phyloP scores from a whole-genome alignment of 2,888 invertebrate species.

The Pimpla rufipes region DNA sequence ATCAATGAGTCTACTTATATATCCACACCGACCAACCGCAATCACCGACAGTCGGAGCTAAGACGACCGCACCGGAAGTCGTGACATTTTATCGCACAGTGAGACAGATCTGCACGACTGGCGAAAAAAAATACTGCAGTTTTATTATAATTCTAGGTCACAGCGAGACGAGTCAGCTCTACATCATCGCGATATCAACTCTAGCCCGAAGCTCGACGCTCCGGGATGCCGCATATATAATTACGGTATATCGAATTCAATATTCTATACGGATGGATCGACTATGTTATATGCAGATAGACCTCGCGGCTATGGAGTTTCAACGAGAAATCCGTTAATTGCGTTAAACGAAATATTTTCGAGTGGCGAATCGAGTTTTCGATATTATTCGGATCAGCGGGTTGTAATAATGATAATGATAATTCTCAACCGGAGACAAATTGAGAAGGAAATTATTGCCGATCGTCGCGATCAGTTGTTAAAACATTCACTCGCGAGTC shows the following conservation, averaged over 20 bases:
- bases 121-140: background rate
- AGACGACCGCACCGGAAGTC: background rate
- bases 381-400: no score
- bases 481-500: no score
- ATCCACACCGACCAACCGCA: no score
- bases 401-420: no score
- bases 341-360: background rate
- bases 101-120: background rate
- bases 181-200: background rate
- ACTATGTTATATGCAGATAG: background rate
- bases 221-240: background rate
- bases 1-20: no score
- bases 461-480: no score
- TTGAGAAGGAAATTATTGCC: no score
- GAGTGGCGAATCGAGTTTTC: no score
- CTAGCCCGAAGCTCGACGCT: background rate
- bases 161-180: background rate
- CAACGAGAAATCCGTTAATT: constrained; percentile 14
- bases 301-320: background rate
- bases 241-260: background rate
- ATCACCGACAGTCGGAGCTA: no score
- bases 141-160: constrained; percentile 26
- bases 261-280: background rate
- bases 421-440: no score
- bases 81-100: background rate